A percentile compares a stretch with the other conserved stretches of the same genome.
phyloP scores from a whole-genome alignment of 2,888 invertebrate species.

The Coleophora flavipennella region DNA sequence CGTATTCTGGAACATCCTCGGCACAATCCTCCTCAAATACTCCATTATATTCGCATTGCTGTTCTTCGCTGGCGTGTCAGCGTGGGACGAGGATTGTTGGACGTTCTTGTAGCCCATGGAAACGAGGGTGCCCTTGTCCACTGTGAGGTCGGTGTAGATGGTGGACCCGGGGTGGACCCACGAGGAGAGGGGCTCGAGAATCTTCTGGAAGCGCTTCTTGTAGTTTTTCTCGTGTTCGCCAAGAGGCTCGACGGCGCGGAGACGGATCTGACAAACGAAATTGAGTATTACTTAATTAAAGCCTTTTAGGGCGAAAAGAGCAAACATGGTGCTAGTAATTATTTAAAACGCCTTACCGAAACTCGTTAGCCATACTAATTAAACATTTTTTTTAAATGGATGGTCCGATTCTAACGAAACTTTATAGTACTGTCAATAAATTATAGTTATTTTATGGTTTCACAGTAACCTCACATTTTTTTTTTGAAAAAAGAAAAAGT shows the following conservation, averaged over 20 bases:
- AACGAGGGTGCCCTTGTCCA: conserved; percentile 84
- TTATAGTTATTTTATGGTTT: no score
- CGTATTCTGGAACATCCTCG: conserved; percentile 93
- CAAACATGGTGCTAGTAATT: no score
- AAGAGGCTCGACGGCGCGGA: conserved; percentile 87
- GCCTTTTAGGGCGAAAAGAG: no score
- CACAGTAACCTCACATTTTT: no score
- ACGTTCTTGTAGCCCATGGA: conserved; percentile 86
- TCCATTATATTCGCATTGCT: conserved; percentile 88
- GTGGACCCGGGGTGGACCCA: conserved; percentile 87
- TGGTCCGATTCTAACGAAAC: no score
- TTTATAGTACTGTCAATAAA: no score
- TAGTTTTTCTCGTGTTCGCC: conserved; percentile 84
- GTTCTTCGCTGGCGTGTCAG: conserved; percentile 61
- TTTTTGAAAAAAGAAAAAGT: no score
- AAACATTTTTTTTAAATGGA: no score
- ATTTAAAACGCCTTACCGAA: no score
- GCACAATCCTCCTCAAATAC: conserved; percentile 86
- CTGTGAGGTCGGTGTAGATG: conserved; percentile 86
- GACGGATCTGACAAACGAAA: conserved; percentile 66
- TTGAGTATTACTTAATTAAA: no score
- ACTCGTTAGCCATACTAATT: no score
- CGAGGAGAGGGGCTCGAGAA: conserved; percentile 81
- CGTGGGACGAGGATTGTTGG: conserved; percentile 73
- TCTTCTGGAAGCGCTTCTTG: conserved; percentile 86